Percentiles rank a stretch among this genome's conserved stretches.
Evolutionary conservation across 2,113 vertebrate genomes (phyloP).

Genomic region (Chelonoidis abingdonii): DNA sequence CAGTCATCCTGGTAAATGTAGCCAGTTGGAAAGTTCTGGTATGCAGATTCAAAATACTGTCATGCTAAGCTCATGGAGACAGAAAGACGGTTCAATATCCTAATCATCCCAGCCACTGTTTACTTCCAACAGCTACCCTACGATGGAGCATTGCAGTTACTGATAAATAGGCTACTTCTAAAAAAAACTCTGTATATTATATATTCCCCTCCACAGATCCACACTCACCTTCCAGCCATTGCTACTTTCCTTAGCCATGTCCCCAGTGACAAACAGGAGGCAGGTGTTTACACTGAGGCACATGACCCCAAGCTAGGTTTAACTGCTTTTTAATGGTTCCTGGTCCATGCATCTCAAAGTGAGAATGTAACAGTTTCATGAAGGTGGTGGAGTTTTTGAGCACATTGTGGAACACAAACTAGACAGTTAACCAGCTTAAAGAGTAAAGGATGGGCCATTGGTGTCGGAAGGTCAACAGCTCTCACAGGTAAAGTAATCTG

Average conservation of each 20-base stretch:
- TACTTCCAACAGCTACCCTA: background rate
- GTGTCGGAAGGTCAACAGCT: background rate
- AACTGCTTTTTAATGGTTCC: background rate
- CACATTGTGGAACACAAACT: background rate
- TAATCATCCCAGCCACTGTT: background rate
- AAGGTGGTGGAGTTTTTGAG: background rate
- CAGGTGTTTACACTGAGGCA: background rate
- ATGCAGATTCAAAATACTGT: background rate
- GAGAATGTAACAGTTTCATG: background rate
- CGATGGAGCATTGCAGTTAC: background rate
- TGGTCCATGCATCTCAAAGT: background rate
- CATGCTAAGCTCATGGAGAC: fast-evolving
- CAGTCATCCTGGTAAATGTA: fast-evolving
- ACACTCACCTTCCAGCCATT: background rate
- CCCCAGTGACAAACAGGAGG: background rate
- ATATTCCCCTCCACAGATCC: background rate
- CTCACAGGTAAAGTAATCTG: background rate
- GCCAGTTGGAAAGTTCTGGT: fast-evolving
- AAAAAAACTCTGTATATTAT: background rate
- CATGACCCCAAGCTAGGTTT: background rate
- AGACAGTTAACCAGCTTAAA: background rate
- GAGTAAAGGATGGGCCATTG: background rate
- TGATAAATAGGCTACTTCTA: background rate
- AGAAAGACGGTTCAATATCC: background rate
- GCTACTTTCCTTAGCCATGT: fast-evolving